phyloP scores from a whole-genome alignment of 2,888 invertebrate species.

The Hypomecis punctinalis region DNA sequence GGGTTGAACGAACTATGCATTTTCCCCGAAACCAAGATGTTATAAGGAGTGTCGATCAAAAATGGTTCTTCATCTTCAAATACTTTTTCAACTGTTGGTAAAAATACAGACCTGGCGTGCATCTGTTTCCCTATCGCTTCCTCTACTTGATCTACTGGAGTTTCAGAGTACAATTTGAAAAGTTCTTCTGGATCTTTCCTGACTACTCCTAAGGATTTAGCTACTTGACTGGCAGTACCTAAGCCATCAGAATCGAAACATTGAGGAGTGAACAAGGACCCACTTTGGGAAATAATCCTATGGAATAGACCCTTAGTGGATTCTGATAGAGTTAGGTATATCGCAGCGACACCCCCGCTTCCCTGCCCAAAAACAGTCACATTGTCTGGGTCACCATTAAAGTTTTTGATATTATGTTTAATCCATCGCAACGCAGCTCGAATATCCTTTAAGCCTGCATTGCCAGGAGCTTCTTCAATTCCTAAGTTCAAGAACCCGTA shows the following conservation, averaged over 20 bases:
- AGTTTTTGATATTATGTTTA: constrained; percentile 67
- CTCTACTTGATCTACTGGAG: constrained; percentile 62
- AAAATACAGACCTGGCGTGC: constrained; percentile 72
- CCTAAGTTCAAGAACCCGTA: constrained; percentile 79
- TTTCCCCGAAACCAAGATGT: constrained; percentile 60
- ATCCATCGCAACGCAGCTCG: constrained; percentile 78
- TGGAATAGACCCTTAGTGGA: constrained; percentile 75
- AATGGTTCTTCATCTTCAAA: constrained; percentile 74
- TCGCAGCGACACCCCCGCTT: constrained; percentile 73
- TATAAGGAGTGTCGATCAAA: constrained; percentile 74
- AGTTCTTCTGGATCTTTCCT: constrained; percentile 63
- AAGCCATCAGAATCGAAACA: constrained; percentile 68
- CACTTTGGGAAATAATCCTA: constrained; percentile 74
- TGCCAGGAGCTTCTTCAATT: constrained; percentile 73
- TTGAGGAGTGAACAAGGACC: constrained; percentile 67
- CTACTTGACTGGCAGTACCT: constrained; percentile 70
- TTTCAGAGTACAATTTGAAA: constrained; percentile 62
- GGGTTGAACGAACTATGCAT: constrained; percentile 59
- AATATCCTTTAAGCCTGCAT: constrained; percentile 79
- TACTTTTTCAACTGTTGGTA: constrained; percentile 69
- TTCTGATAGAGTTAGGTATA: constrained; percentile 71
- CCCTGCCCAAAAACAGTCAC: constrained; percentile 80
- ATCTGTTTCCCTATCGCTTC: constrained; percentile 77
- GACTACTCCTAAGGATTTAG: constrained; percentile 68
- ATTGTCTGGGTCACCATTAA: constrained; percentile 73